Evolutionary conservation across 2,113 vertebrate species (phyloP), one percentile per base, ranked within the genome.

Genomic region (Clupea harengus): DNA sequence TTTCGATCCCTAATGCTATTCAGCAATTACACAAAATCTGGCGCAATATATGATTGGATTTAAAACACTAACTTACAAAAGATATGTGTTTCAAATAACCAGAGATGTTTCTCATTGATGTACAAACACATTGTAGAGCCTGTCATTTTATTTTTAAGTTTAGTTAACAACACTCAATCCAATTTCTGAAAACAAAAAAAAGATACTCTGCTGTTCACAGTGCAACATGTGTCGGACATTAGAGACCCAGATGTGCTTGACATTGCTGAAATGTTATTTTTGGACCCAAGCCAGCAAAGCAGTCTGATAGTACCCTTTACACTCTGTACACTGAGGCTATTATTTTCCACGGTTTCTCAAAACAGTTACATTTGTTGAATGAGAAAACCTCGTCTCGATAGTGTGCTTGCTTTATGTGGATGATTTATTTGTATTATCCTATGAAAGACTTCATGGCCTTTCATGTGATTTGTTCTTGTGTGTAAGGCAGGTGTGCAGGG

Each of bases 401-500:
- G 47, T 17, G 17, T 57, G 52, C 20, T 22, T 57, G 52, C 20
- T 22, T 60, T 60, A 6, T 60, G 54, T 60, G 54, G 54, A 22
- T 60, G 39, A 39, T 60, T 60, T 3, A 6, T 0, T 20, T 60
- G 20, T 60, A 20, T 60, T 49, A 49, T 49, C 47, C 18, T 60
- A 22, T 20, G 15, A 60, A 22, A 32, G 7, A 32, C 28, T 20
- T 20, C 18, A 60, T 60, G 54, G 22, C 20, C 54, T 60, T 60
- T 60, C 54, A 0, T 60, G 20, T 60, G 20, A 85, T 83, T 45
- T 44, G 52, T 83, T 85, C 54, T 54, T 45, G n/a, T 83, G 45
- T 64, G 44, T 78, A 83, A 67, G 46, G 85, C 82, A 87, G 86
- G 82, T 44, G 80, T 85, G 60, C 78, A 87, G 60, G 82, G 84